Conservation (phyloP, 2,797 vertebrate genomes). For the Poecilia gillii region DNA sequence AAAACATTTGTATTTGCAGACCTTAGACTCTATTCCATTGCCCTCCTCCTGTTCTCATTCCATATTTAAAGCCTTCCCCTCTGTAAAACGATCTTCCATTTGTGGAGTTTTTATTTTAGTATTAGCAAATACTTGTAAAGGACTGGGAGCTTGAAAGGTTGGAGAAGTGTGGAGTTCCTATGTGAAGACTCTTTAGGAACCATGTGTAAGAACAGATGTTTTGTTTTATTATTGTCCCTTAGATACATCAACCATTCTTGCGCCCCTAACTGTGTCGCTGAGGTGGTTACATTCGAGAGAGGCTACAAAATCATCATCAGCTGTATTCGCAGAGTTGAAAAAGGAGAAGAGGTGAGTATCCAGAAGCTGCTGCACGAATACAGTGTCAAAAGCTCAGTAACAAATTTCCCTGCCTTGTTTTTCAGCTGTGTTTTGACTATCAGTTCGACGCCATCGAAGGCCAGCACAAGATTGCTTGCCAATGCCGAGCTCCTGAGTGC, state of each 20-base stretch:
- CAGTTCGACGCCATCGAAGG: slow-evolving; percentile 93
- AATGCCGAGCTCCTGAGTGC: slow-evolving; percentile 96
- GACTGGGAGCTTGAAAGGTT: background rate
- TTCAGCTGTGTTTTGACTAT: slow-evolving; percentile 97
- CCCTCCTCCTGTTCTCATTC: background rate
- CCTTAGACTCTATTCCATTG: background rate
- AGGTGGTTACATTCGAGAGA: slow-evolving; percentile 97
- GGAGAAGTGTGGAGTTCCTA: background rate
- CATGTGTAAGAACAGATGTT: background rate
- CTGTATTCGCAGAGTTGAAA: slow-evolving; percentile 92
- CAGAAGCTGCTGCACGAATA: background rate
- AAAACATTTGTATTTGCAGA: background rate
- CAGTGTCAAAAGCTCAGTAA: background rate
- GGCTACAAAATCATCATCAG: slow-evolving; percentile 99
- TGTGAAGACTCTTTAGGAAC: background rate
- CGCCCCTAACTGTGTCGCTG: slow-evolving; percentile 95
- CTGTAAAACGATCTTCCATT: background rate
- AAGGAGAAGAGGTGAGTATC: slow-evolving; percentile 93
- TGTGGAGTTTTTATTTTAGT: background rate
- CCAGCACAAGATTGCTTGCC: slow-evolving; percentile 95
- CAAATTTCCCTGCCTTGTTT: slow-evolving; percentile 13
- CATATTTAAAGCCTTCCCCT: background rate
- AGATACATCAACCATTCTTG: slow-evolving; percentile 99
- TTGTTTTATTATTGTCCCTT: background rate
- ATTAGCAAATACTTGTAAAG: background rate